Evolutionary conservation across 2,797 vertebrate species (phyloP).

Genomic region (Vipera ursinii): DNA sequence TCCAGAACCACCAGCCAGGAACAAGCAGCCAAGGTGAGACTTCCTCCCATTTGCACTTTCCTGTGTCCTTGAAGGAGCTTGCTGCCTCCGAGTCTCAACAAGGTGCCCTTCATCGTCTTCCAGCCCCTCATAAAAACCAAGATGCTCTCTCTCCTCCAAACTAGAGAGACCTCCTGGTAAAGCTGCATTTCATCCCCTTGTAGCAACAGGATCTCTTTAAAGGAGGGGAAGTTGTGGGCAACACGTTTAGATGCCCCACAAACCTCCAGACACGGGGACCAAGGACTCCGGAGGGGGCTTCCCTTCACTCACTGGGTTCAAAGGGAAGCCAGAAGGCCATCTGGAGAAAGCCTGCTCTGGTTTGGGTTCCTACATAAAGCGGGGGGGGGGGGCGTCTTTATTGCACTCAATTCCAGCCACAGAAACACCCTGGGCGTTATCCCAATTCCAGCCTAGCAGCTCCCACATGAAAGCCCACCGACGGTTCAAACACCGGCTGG

Average conservation of each 20-base stretch:
- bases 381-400: neutral
- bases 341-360: neutral
- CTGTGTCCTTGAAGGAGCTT: conserved; percentile 73
- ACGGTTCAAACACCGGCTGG: neutral
- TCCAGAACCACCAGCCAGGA: conserved; percentile 76
- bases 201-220: conserved; percentile 1
- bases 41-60: conserved; percentile 69
- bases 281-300: neutral
- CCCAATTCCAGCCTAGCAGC: neutral
- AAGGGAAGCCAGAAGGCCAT: neutral
- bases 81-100: conserved; percentile 83
- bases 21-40: conserved; percentile 79
- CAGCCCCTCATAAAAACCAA: conserved; percentile 93
- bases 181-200: conserved; percentile 35
- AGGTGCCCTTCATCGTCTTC: conserved; percentile 88
- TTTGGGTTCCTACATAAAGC: neutral
- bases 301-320: neutral
- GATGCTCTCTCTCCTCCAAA: conserved; percentile 82
- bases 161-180: conserved; percentile 62
- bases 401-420: neutral
- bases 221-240: neutral
- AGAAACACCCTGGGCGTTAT: neutral
- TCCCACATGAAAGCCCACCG: neutral
- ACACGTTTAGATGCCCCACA: neutral
- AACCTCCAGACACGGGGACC: neutral